phyloP scores from a whole-genome alignment of 2,888 invertebrate genomes.

The Lasioglossum calceatum region DNA sequence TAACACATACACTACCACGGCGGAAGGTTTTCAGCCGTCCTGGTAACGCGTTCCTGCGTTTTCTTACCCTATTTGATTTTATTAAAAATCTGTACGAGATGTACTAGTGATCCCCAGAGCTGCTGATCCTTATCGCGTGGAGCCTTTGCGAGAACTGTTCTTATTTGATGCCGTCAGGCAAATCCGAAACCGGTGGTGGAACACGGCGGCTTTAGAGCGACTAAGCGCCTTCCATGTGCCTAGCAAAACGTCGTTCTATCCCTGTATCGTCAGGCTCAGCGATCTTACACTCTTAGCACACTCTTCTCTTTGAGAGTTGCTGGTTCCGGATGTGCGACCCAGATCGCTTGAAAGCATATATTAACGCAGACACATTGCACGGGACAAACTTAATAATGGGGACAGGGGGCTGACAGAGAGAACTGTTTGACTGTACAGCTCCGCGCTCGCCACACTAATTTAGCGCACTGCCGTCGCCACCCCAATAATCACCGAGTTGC shows the following conservation, averaged over 20 bases:
- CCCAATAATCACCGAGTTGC: conserved; percentile 59
- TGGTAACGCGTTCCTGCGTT: no score
- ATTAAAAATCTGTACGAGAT: neutral
- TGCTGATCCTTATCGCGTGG: no score
- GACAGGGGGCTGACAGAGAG: conserved; percentile 32
- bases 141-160: neutral
- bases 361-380: conserved; percentile 64
- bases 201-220: neutral
- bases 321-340: conserved; percentile 33
- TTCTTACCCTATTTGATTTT: neutral
- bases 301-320: conserved; percentile 28
- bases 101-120: neutral
- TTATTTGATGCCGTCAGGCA: neutral
- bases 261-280: conserved; percentile 17
- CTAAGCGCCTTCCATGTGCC: conserved; percentile 10
- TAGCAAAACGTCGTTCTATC: conserved; percentile 17
- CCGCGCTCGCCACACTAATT: conserved; percentile 45
- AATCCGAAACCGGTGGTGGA: conserved; percentile 20
- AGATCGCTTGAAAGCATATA: conserved; percentile 60
- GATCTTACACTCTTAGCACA: conserved; percentile 27
- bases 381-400: conserved; percentile 69
- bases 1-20: no score
- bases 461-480: conserved; percentile 20
- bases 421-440: conserved; percentile 48
- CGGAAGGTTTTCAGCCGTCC: no score